phyloP scores from a whole-genome alignment of 2,888 invertebrate species.

The Hydropsyche betteni region DNA sequence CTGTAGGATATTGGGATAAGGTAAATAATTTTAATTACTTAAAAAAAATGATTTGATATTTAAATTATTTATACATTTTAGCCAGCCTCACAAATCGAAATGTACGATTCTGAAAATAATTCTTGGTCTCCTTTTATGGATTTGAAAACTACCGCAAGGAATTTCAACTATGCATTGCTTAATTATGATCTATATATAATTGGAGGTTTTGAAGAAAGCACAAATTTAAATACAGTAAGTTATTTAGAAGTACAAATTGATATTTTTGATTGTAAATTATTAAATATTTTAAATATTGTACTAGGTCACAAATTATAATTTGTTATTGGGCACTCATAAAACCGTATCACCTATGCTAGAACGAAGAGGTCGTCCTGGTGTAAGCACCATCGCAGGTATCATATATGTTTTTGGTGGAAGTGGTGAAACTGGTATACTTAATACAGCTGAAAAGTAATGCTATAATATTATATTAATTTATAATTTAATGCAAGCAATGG shows the following conservation, averaged over 20 bases:
- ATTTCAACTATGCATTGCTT: background rate
- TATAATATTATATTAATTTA: background rate
- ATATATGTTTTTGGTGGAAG: background rate
- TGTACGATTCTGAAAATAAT: slow-evolving; percentile 11
- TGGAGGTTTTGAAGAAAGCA: background rate
- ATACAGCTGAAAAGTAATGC: background rate
- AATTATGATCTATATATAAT: background rate
- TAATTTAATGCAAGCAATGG: background rate
- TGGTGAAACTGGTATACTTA: background rate
- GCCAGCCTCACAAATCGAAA: background rate
- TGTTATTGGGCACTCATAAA: background rate
- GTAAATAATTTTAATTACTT: background rate
- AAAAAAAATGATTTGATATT: background rate
- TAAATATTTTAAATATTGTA: background rate
- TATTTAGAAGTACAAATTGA: background rate
- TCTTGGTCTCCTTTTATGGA: background rate
- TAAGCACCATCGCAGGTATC: background rate
- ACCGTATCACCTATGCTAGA: background rate
- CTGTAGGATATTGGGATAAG: background rate
- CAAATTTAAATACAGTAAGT: background rate
- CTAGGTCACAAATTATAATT: slow-evolving; percentile 7
- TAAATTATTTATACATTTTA: background rate
- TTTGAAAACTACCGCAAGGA: background rate
- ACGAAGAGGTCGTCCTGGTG: background rate
- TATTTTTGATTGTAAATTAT: background rate